These are phyloP conservation scores for Taphrorychus bicolor DNA, from an alignment of 2,888 invertebrate genomes.

Conservation along the genomic window DNA sequence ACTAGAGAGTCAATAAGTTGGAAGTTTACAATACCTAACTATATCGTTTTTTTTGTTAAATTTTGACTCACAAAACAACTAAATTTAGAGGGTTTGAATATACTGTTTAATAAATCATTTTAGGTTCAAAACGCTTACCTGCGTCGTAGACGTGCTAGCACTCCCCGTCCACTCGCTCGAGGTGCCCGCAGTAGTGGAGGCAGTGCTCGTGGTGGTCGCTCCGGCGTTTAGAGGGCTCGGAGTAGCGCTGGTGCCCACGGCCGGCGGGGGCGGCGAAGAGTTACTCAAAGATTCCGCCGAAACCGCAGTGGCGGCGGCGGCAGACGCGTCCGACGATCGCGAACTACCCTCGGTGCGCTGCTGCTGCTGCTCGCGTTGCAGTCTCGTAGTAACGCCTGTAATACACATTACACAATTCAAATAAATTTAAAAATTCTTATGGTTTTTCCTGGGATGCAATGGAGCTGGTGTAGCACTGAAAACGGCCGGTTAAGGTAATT, in stretches of 20 bases:
- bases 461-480: too few relatives aligned
- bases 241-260: slow-evolving; percentile 32
- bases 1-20: too few relatives aligned
- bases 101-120: too few relatives aligned
- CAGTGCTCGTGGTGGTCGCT: slow-evolving; percentile 28
- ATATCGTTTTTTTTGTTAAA: too few relatives aligned
- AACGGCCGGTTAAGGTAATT: too few relatives aligned
- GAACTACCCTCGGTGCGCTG: slow-evolving; percentile 66
- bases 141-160: slow-evolving; percentile 15
- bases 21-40: too few relatives aligned
- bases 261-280: slow-evolving; percentile 49
- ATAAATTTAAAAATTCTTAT: too few relatives aligned
- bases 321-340: slow-evolving; percentile 37
- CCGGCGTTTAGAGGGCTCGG: slow-evolving; percentile 27
- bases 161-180: slow-evolving; percentile 18
- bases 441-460: too few relatives aligned
- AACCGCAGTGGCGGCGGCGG: slow-evolving; percentile 46
- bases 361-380: slow-evolving; percentile 82
- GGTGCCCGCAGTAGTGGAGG: slow-evolving; percentile 37
- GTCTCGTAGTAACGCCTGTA: slow-evolving; percentile 83
- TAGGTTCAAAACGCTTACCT: too few relatives aligned
- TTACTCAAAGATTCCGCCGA: slow-evolving; percentile 50
- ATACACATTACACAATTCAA: too few relatives aligned
- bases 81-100: too few relatives aligned
- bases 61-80: too few relatives aligned